Base-by-base conservation (phyloP, 64 coral and sea anemone species). In the Catalaphyllia jardinei region DNA sequence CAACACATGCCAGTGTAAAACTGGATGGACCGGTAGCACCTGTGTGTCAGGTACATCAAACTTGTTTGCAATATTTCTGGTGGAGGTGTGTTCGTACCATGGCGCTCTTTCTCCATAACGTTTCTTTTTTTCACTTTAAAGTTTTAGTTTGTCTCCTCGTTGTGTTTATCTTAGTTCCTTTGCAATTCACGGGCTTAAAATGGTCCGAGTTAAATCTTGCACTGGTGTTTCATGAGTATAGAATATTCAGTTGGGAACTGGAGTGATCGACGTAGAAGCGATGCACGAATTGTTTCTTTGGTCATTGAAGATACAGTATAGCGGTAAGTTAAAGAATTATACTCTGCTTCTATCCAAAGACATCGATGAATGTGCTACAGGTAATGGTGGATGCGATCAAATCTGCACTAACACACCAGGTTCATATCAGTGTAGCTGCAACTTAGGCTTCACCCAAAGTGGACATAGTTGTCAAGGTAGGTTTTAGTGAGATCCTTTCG, bases 341-440 rank as follows among this genome's bases (percentile, higher is more conserved):
- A 20, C 8, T 51, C 42, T 24, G 18, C 8, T 10, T 24, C 42
- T 10, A n/a, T 79, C 14, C 16, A 29, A 28, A 86, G 83, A 86
- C 20, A 2, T 29, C 6, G 11, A 73, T 73, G 83, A 86, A 55
- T 86, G 83, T 86, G 65, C 64, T 55, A 9, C 22, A 69, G 72
- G 54, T 16, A 86, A 72, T 29, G 83, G 67, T 29, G 64, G 71
- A 72, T 86, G 83, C 28, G 65, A 86, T 28, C 83, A 86, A 27
- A 38, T 51, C 16, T 86, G 83, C 22, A 28, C 25, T 16, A 86
- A 86, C 33, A 86, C 65, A 73, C 24, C 65, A 38, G 83, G 83
- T 55, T 72, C 52, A 25, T 86, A 86, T 73, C 64, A 31, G 17
- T 86, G 83, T 29, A 69, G 65, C 15, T 86, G 83, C 39, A 1